Evolutionary conservation across 2,113 vertebrate species (phyloP).

Genomic region (Diphyllodes magnificus): DNA sequence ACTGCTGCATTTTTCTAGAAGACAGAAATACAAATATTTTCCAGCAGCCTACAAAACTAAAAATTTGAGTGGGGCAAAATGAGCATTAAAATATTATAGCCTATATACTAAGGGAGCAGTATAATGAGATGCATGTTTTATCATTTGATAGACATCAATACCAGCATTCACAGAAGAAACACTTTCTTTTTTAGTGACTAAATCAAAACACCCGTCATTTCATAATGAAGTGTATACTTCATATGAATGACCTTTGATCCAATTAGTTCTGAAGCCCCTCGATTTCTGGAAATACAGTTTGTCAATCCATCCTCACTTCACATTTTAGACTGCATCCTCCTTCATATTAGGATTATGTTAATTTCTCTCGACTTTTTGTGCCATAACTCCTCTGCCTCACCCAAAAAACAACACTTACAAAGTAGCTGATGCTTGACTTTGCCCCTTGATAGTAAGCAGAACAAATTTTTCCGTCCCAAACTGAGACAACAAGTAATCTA

Average conservation of each 20-base stretch:
- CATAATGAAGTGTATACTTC: not conserved
- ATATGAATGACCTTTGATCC: not conserved
- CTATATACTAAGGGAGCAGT: not conserved
- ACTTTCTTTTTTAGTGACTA: not conserved
- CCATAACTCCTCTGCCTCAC: not conserved
- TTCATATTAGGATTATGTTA: not conserved
- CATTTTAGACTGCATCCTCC: not conserved
- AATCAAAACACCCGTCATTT: not conserved
- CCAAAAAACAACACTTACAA: not conserved
- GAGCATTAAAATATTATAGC: not conserved
- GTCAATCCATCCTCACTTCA: not conserved
- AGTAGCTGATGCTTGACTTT: not conserved
- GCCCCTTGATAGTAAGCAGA: not conserved
- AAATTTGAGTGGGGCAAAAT: not conserved
- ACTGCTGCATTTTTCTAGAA: not conserved
- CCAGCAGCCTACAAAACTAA: not conserved
- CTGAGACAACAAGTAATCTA: not conserved
- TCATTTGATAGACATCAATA: not conserved
- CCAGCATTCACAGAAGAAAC: not conserved
- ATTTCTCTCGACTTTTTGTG: not conserved
- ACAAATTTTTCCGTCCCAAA: not conserved
- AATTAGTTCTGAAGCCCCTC: not conserved
- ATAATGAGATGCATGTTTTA: not conserved
- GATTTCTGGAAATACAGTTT: not conserved
- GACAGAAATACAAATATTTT: not conserved